These are phyloP conservation scores for Amphipoea lucens DNA, from an alignment of 2,888 invertebrate genomes.

Conservation along the genomic window DNA sequence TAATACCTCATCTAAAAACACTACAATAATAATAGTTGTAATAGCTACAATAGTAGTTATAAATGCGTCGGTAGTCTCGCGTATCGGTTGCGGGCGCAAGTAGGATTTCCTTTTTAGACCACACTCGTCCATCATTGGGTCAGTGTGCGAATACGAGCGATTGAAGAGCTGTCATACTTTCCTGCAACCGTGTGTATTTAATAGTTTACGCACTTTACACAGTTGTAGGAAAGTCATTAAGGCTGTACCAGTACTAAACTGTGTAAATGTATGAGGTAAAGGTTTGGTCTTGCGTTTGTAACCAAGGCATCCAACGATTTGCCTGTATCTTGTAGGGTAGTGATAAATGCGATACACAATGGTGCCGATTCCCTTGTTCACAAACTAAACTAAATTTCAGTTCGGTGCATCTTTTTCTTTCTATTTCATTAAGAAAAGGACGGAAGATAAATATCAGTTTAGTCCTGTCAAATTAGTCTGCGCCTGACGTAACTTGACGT, in stretches of 20 bases:
- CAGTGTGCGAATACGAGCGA: conserved; percentile 83
- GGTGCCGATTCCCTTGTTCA: too few species aligned
- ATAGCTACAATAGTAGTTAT: conserved; percentile 75
- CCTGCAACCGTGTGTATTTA: conserved; percentile 37
- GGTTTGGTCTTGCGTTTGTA: background rate
- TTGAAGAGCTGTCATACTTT: conserved; percentile 69
- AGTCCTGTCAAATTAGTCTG: too few species aligned
- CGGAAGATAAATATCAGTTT: too few species aligned
- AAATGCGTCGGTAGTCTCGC: conserved; percentile 78
- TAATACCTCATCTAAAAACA: background rate
- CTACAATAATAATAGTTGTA: conserved; percentile 44
- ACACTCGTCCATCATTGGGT: conserved; percentile 85
- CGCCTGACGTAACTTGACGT: too few species aligned
- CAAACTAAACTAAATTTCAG: too few species aligned
- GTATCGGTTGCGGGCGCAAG: conserved; percentile 85
- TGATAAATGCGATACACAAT: background rate
- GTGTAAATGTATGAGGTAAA: conserved; percentile 10
- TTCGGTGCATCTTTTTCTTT: too few species aligned
- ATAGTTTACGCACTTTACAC: background rate
- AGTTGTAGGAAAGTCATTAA: conserved; percentile 11
- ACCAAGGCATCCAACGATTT: background rate
- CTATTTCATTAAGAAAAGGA: too few species aligned
- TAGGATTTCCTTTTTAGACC: conserved; percentile 90
- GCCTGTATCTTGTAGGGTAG: background rate
- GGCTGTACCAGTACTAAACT: background rate